Percentiles rank a stretch among this genome's conserved stretches.
These are phyloP conservation scores for Cygnus atratus DNA, from an alignment of 2,113 vertebrate species.

Conservation along the genomic window DNA sequence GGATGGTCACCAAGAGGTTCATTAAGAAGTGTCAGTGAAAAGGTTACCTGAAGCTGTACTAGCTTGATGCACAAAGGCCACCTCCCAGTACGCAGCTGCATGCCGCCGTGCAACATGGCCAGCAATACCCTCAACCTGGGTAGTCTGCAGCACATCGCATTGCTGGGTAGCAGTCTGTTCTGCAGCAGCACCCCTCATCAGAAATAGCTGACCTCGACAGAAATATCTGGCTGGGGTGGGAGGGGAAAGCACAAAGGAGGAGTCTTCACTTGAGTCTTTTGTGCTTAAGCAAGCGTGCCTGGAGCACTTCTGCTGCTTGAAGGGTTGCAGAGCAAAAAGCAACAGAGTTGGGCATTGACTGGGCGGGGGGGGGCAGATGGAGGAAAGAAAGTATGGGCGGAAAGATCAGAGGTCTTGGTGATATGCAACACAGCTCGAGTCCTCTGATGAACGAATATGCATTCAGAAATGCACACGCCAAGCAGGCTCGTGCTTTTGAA, in stretches of 20 bases:
- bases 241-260: background rate
- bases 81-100: background rate
- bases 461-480: background rate
- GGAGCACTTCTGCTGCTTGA: background rate
- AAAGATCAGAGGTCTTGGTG: background rate
- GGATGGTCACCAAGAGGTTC: background rate
- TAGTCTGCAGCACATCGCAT: fast-evolving
- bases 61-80: background rate
- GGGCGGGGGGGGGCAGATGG: background rate
- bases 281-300: background rate
- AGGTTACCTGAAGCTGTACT: background rate
- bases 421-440: background rate
- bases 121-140: background rate
- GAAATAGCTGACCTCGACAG: background rate
- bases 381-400: background rate
- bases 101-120: background rate
- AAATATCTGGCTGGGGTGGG: background rate
- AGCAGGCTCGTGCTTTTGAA: background rate
- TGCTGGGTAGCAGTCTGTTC: background rate
- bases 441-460: background rate
- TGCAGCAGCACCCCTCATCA: background rate
- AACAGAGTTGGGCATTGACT: background rate
- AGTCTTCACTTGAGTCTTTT: background rate
- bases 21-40: background rate
- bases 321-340: background rate